Evolutionary conservation across 64 coral and sea anemone species (phyloP).

Genomic region (Porites lutea): DNA sequence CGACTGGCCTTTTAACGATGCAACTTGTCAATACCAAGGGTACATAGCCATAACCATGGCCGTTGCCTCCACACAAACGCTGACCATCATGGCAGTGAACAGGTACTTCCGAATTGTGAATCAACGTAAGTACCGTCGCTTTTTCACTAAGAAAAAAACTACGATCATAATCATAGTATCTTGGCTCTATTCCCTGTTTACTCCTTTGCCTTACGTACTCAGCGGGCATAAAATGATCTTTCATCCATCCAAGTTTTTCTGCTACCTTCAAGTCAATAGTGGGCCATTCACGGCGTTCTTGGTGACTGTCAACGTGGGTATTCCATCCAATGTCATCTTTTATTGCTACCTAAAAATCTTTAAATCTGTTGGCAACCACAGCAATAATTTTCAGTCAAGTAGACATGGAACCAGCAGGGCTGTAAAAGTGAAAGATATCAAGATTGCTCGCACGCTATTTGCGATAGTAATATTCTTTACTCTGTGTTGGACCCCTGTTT

Average conservation of each 20-base stretch:
- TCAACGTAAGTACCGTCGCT: slow-evolving; percentile 39
- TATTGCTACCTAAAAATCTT: slow-evolving; percentile 82
- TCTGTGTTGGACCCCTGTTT: slow-evolving; percentile 69
- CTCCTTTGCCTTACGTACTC: slow-evolving; percentile 61
- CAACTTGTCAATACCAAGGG: slow-evolving; percentile 77
- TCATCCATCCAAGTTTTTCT: slow-evolving; percentile 78
- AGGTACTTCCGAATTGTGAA: slow-evolving; percentile 75
- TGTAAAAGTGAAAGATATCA: slow-evolving; percentile 73
- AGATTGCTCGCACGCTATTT: slow-evolving; percentile 77
- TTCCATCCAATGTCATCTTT: slow-evolving; percentile 68
- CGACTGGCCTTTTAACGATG: slow-evolving; percentile 67
- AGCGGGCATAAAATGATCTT: slow-evolving; percentile 75
- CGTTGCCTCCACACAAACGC: slow-evolving; percentile 65
- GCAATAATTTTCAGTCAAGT: slow-evolving; percentile 58
- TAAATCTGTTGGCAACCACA: slow-evolving; percentile 62
- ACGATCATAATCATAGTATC: slow-evolving; percentile 34
- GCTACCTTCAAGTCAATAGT: slow-evolving; percentile 48
- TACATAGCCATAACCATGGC: slow-evolving; percentile 61
- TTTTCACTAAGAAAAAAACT: slow-evolving; percentile 57
- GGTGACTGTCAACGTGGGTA: slow-evolving; percentile 33
- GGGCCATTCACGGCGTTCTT: slow-evolving; percentile 34
- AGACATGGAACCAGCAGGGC: background rate
- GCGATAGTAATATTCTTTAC: slow-evolving; percentile 66
- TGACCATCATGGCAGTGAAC: slow-evolving; percentile 72
- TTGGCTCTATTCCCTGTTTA: slow-evolving; percentile 46